Evolutionary conservation across 2,797 vertebrate species (phyloP).

Genomic region (Rhabdomys pumilio): DNA sequence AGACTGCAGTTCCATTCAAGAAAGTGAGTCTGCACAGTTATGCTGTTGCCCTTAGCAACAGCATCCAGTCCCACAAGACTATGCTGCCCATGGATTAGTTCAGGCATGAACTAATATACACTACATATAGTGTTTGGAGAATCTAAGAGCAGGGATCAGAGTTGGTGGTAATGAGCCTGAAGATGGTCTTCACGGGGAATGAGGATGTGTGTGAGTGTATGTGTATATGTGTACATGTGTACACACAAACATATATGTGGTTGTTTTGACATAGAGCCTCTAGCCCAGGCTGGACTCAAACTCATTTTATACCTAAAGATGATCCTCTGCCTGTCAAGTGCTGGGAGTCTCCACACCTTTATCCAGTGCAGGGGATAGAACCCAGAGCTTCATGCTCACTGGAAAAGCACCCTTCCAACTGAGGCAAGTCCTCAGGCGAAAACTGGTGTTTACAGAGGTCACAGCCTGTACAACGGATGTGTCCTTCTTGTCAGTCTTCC

Average conservation of each 20-base stretch:
- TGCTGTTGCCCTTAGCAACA: neutral
- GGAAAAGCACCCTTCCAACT: neutral
- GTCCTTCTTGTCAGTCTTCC: neutral
- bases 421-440: neutral
- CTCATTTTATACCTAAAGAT: neutral
- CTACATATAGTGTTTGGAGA: neutral
- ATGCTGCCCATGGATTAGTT: neutral
- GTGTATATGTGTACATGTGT: too few species aligned
- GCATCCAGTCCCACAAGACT: neutral
- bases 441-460: neutral
- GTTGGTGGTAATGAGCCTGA: neutral
- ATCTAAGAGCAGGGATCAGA: neutral
- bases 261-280: neutral
- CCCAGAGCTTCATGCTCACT: too few species aligned
- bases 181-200: neutral
- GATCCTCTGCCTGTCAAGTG: neutral
- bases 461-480: neutral
- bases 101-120: too few species aligned
- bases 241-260: too few species aligned
- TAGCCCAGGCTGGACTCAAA: neutral
- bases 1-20: neutral
- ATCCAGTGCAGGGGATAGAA: neutral
- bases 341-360: neutral
- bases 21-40: neutral
- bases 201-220: neutral